Evolutionary conservation across 2,888 invertebrate genomes (phyloP).

Genomic region (Pristionchus mayeri): DNA sequence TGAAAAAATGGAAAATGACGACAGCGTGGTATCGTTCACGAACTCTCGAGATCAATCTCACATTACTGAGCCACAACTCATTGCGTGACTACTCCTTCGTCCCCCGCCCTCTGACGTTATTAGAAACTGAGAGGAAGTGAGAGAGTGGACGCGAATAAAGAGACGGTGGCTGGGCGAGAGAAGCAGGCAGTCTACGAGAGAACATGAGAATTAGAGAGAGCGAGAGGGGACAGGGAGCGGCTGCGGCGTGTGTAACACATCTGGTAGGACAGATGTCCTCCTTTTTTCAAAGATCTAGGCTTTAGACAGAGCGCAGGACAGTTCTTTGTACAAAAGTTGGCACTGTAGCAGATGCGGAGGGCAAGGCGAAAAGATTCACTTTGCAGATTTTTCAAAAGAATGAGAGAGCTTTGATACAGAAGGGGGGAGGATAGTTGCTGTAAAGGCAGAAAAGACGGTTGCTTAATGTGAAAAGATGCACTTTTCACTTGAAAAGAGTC

Average conservation of each 20-base stretch:
- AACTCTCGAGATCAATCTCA: too few species aligned
- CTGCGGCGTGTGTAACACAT: conserved; percentile 17
- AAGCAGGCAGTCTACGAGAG: not conserved
- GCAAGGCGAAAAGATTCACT: too few species aligned
- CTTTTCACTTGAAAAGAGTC: too few species aligned
- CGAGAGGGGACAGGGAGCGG: not conserved
- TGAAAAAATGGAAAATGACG: too few species aligned
- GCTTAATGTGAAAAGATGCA: not conserved
- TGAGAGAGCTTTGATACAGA: too few species aligned
- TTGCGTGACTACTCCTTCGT: not conserved
- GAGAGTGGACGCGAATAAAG: not conserved
- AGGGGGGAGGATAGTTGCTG: too few species aligned
- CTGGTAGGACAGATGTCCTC: conserved; percentile 16
- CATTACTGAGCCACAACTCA: too few species aligned
- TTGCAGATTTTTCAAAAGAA: conserved; percentile 2
- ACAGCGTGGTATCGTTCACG: too few species aligned
- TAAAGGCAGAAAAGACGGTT: not conserved
- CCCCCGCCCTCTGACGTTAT: not conserved
- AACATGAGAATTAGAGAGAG: not conserved
- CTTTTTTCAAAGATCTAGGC: too few species aligned
- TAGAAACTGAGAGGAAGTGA: not conserved
- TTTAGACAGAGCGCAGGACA: too few species aligned
- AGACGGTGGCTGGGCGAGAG: conserved; percentile 13
- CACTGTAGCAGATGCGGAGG: too few species aligned
- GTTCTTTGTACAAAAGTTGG: too few species aligned